Percentiles rank a stretch among this genome's conserved stretches.
Conservation (phyloP, 2,888 invertebrate species). For the Cheilosia vulpina region DNA sequence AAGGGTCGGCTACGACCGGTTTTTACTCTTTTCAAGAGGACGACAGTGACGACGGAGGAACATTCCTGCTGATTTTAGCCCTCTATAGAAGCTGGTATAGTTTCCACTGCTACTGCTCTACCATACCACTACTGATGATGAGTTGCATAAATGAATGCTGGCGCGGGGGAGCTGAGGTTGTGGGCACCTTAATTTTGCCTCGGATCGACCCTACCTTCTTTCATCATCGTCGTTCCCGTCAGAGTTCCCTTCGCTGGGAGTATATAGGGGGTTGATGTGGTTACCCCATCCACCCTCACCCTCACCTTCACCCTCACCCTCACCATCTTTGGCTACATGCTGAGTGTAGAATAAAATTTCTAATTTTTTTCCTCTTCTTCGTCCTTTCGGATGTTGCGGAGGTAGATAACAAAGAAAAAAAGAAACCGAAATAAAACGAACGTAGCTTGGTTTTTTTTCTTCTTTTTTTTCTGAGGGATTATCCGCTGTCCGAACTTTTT, state of each 20-base stretch:
- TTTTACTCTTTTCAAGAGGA: conserved; percentile 70
- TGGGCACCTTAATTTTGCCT: conserved; percentile 72
- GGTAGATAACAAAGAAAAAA: conserved; percentile 70
- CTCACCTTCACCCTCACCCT: no score
- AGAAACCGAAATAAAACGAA: conserved; percentile 55
- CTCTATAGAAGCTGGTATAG: conserved; percentile 76
- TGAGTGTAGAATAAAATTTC: conserved; percentile 70
- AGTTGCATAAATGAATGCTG: conserved; percentile 66
- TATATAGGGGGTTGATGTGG: conserved; percentile 44
- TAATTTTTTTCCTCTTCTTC: conserved; percentile 53
- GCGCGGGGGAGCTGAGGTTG: conserved; percentile 7
- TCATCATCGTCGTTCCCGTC: conserved; percentile 57
- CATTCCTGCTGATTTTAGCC: conserved; percentile 73
- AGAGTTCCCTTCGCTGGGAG: conserved; percentile 21
- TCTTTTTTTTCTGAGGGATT: conserved; percentile 70
- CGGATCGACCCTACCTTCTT: conserved; percentile 61
- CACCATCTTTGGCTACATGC: conserved; percentile 58
- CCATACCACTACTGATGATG: conserved; percentile 73
- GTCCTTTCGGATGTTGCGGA: conserved; percentile 60
- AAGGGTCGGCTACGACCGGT: conserved; percentile 73
- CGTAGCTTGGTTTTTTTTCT: conserved; percentile 66
- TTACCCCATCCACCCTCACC: conserved; percentile 51
- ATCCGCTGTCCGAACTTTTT: conserved; percentile 74
- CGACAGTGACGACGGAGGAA: conserved; percentile 36
- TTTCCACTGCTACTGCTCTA: conserved; percentile 67